Base-by-base conservation (phyloP, 2,113 vertebrate genomes). In the Ahaetulla prasina region DNA sequence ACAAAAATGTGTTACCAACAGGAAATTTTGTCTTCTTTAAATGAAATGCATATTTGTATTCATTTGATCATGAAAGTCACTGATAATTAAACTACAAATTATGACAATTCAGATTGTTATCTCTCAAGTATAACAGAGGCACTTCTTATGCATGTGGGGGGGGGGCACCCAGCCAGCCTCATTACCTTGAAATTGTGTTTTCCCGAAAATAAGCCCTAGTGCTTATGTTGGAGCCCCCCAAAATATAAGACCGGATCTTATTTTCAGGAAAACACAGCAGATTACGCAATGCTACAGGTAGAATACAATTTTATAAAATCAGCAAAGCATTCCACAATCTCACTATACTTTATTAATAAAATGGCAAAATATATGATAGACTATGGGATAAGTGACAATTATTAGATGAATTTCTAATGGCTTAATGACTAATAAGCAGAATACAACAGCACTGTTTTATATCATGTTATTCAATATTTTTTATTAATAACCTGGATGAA, bases 1-100 rank as follows among this genome's bases (percentile, higher is more conserved):
- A 88, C 92, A 91, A 60, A 91, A 89, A 95, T 95, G 94, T 89
- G 95, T 89, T 97, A 92, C 89, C 35, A 90, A 92, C 63, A 96
- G 95, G 96, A 93, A 94, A 94, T n/a, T 90, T 49, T 23, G 43
- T 91, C 27, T 88, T 74, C 25, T 1, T 30, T 54, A 91, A 88
- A 63, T 88, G 85, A 93, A 93, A 54, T 4, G 20, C 0, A 0
- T 74, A 90, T 93, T 27, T 91, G 23, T 45, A 89, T 94, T 47
- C 18, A 88, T 1, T 35, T 25, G 22, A 63, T 16, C 12, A 39
- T 25, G 12, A 11, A 27, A 18, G 57, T 80, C 7, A 85, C 8
- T 35, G 43, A 39, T 11, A 47, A 35, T 16, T 30, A 39, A 30
- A 18, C 45, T 16, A n/a, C 11, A 5, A 85, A 27, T 30, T 23